These are phyloP conservation scores for Hemithea aestivaria DNA, from an alignment of 2,888 invertebrate species.

Conservation along the genomic window DNA sequence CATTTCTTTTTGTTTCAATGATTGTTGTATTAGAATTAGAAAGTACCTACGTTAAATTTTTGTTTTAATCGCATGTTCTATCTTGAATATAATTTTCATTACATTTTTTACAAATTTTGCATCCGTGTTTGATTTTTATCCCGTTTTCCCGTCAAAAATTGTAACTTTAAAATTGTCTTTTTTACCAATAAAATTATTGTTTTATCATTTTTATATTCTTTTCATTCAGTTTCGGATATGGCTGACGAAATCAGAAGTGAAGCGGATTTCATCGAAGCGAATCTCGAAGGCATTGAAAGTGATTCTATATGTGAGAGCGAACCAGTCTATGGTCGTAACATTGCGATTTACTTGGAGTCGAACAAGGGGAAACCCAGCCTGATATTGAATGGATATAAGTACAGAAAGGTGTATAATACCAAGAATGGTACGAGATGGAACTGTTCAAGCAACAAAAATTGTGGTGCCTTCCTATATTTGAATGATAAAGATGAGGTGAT, in stretches of 20 bases:
- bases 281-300: constrained; percentile 21
- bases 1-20: no score
- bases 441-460: constrained; percentile 50
- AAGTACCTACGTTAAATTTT: no score
- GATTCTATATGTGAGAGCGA: constrained; percentile 14
- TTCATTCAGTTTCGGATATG: constrained; percentile 13
- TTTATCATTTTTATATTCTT: constrained; percentile 11
- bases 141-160: no score
- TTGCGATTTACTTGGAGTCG: constrained; percentile 49
- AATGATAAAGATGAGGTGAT: constrained; percentile 55
- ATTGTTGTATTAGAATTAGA: no score
- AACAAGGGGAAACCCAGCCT: constrained; percentile 49
- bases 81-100: no score
- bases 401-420: constrained; percentile 48
- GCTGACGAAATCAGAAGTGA: constrained; percentile 14
- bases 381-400: constrained; percentile 52
- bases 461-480: constrained; percentile 50
- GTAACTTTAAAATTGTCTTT: no score
- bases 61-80: no score
- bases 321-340: constrained; percentile 21
- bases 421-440: constrained; percentile 54
- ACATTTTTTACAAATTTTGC: no score
- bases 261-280: constrained; percentile 22
- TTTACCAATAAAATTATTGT: not conserved
- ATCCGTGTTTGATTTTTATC: no score